These are phyloP conservation scores for Artemia sinica DNA, from an alignment of 2,888 invertebrate genomes.

Conservation along the genomic window DNA sequence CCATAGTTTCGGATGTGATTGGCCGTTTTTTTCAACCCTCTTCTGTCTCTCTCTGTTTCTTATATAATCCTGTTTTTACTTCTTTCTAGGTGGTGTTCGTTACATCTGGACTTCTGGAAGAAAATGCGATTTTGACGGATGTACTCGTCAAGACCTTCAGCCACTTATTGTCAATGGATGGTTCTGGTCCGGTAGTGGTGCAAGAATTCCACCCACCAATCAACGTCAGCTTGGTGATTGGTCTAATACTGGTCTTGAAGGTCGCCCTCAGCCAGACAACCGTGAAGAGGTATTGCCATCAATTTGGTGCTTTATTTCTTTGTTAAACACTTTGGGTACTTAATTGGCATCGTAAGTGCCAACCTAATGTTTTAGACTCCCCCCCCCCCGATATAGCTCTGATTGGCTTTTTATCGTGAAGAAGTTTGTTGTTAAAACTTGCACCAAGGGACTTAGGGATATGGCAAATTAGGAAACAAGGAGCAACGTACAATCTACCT, in stretches of 20 bases:
- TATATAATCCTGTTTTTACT: not conserved
- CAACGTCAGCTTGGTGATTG: slow-evolving; percentile 77
- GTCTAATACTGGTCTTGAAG: slow-evolving; percentile 81
- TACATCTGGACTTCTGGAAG: slow-evolving; percentile 84
- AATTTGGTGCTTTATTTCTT: not conserved
- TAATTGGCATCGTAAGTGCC: no score
- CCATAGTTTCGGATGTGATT: not conserved
- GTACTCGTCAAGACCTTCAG: slow-evolving; percentile 60
- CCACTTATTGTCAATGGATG: slow-evolving; percentile 72
- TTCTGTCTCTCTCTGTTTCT: slow-evolving; percentile 43
- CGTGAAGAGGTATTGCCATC: slow-evolving; percentile 40
- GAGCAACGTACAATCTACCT: no score
- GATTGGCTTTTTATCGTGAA: no score
- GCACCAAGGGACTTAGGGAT: no score
- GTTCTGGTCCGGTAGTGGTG: slow-evolving; percentile 88
- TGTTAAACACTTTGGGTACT: not conserved
- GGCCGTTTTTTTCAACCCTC: slow-evolving; percentile 20
- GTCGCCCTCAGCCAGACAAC: slow-evolving; percentile 69
- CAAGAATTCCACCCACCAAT: slow-evolving; percentile 70
- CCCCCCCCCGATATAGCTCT: no score
- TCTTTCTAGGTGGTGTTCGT: slow-evolving; percentile 28
- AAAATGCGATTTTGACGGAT: slow-evolving; percentile 80
- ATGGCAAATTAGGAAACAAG: no score
- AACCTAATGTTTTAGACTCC: no score
- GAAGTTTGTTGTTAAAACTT: no score